Evolutionary conservation across 2,113 vertebrate species (phyloP).

Genomic region (Datnioides undecimradiatus): DNA sequence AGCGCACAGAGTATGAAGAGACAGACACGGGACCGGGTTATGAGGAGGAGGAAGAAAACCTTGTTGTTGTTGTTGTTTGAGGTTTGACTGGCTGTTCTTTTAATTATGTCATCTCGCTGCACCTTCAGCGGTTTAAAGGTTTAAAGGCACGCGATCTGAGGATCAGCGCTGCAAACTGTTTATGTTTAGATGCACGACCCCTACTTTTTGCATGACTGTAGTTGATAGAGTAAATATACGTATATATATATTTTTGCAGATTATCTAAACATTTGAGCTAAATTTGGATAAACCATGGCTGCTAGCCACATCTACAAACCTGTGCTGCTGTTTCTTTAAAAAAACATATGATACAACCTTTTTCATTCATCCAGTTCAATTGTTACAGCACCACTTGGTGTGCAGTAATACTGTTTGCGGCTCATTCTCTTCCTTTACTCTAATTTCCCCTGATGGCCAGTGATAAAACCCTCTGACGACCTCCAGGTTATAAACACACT

Average conservation of each 20-base stretch:
- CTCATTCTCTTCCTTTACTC: constrained; percentile 5
- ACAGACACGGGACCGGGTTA: neutral
- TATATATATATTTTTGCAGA: neutral
- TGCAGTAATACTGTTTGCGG: neutral
- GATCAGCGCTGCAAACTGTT: neutral
- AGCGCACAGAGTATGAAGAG: neutral
- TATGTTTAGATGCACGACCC: neutral
- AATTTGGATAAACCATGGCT: neutral
- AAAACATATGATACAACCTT: neutral
- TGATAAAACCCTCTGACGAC: constrained; percentile 13
- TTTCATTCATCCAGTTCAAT: neutral
- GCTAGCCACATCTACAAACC: neutral
- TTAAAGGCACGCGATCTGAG: neutral
- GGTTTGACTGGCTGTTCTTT: neutral
- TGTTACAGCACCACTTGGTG: neutral
- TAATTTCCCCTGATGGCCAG: constrained; percentile 35
- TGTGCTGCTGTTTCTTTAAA: neutral
- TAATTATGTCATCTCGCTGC: neutral
- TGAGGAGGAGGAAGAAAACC: neutral
- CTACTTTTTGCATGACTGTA: no score
- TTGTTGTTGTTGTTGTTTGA: neutral
- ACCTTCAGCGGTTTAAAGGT: neutral
- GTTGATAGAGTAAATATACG: neutral
- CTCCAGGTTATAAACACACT: constrained; percentile 56
- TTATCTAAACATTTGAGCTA: neutral